Evolutionary conservation across 2,113 vertebrate genomes (phyloP), one percentile per base, ranked within the genome.

Genomic region (Benitochromis conjunctus): DNA sequence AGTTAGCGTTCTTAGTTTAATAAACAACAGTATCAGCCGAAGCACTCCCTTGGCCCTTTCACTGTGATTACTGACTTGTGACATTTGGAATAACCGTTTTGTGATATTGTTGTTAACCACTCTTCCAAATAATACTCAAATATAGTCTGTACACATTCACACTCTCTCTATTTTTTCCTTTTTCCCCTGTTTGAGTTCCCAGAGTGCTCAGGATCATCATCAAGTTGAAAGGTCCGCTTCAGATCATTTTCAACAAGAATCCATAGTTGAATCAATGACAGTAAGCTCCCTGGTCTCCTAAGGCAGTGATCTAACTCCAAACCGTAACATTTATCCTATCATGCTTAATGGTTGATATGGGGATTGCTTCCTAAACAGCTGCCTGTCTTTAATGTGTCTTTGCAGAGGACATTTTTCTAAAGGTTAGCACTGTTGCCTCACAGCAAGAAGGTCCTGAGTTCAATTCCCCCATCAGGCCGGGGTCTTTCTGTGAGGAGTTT

Each of bases 1-100:
- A 0, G 1, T 8, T 31, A 13, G 1, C 26, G 16, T 53, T 76
- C 31, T 31, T 51, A 26, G 41, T 71, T 71, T 46, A 43, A 16
- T 48, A 29, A 51, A 74, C 6, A 48, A 74, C 18, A 74, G 29
- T 74, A 74, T 48, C 14, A 74, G 29, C 24, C 4, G 1, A 74
- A 51, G 43, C 41, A 48, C 69, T 0, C 0, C 5, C 24, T 48
- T 43, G 66, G 13, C 0, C 24, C 41, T 19, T 12, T 74, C 9
- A 48, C 41, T 29, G 29, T 74, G 69, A 74, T 74, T 48, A 74
- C 66, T 7, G 41, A 48, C 43, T 3, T 74, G 26, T 74, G 69
- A 48, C 16, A 48, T 74, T 29, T 2, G 14, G 66, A 29, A 71
- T 71, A 71, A 71, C 66, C 1, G 4, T 46, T 11, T 1, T 11